Conservation (phyloP, 2,888 invertebrate genomes). For the Baronia brevicornis region DNA sequence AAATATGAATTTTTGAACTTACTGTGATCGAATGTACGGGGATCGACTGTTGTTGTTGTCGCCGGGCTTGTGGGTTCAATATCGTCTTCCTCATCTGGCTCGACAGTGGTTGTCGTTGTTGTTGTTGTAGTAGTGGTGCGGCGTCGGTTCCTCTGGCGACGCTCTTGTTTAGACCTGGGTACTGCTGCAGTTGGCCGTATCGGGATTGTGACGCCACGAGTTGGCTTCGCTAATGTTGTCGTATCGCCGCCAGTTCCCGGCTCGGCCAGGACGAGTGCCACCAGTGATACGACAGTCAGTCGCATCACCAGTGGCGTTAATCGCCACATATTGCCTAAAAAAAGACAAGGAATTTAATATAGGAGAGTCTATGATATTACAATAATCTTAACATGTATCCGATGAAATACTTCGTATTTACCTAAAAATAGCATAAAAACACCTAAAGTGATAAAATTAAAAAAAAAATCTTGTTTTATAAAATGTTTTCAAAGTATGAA, state of each 20-base stretch:
- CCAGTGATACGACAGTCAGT: constrained; percentile 57
- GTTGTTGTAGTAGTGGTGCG: constrained; percentile 47
- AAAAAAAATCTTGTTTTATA: neutral
- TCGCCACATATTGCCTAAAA: constrained; percentile 53
- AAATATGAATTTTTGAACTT: too few relatives aligned
- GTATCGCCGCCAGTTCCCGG: constrained; percentile 31
- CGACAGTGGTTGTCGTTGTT: constrained; percentile 42
- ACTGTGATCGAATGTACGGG: constrained; percentile 60
- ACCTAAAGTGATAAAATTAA: neutral
- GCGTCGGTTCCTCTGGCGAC: constrained; percentile 39
- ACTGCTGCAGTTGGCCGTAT: constrained; percentile 24
- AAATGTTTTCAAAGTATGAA: constrained; percentile 2
- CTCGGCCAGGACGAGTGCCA: constrained; percentile 61
- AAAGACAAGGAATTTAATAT: constrained; percentile 7
- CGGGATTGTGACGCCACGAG: constrained; percentile 16
- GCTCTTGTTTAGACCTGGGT: constrained; percentile 22
- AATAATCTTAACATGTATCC: too few relatives aligned
- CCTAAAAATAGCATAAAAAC: neutral
- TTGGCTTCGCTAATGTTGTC: constrained; percentile 17
- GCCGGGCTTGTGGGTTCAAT: constrained; percentile 36
- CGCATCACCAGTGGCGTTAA: constrained; percentile 65
- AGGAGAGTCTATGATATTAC: too few relatives aligned
- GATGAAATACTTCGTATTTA: too few relatives aligned
- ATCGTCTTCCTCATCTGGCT: constrained; percentile 44
- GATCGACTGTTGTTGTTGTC: constrained; percentile 54